Base-by-base conservation (phyloP, 2,888 invertebrate genomes). In the Andrena trimmerana region DNA sequence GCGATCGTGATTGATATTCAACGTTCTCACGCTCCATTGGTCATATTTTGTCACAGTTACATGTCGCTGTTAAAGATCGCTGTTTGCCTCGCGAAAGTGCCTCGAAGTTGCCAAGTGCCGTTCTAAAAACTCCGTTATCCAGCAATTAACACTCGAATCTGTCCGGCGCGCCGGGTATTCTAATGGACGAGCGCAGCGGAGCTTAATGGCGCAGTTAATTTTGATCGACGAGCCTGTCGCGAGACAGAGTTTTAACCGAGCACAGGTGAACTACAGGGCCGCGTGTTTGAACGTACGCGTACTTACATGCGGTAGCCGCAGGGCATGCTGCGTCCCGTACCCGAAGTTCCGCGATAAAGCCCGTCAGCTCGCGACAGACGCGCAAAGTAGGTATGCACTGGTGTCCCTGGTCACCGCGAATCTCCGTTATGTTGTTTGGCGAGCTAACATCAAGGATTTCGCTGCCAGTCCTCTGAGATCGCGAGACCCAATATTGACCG, bases 181-280 rank as follows among this genome's bases (percentile, higher is more conserved):
- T 67, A 72, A 78, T 59, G 57, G 52, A 42, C 3, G 27, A 8
- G 42, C 20, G 24, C 24, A 6, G 8, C 36, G 10, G 27, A 42
- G 62, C 63, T 77, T 78, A 81, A 78, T 63, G 59, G 76, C 54
- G 70, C 52, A 60, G 65, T 68, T 76, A 81, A 83, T 66, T 69
- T 68, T 81, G 81, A 81, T 69, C 24, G 57, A 84, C 70, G 80
- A 50, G 5, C 60, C 10, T 7, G 3, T 3, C 24, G 29, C 72
- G 59, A 81, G 80, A 74, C 59, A 71, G 57, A 66, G 63, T 75
- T 71, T 78, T 67, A 36, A 59, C 48, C 59, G 63, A 42, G 60
- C 50, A 69, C 74, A 70, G 76, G 71, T 76, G 66, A 78, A 42
- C 50, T 24, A 29, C 24, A 48, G 27, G n/a, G 1, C 5, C 27